Evolutionary conservation across 1,140 invertebrate species (phyloP), one percentile per base, ranked within the genome.

Genomic region (Rhopalosiphum maidis): DNA sequence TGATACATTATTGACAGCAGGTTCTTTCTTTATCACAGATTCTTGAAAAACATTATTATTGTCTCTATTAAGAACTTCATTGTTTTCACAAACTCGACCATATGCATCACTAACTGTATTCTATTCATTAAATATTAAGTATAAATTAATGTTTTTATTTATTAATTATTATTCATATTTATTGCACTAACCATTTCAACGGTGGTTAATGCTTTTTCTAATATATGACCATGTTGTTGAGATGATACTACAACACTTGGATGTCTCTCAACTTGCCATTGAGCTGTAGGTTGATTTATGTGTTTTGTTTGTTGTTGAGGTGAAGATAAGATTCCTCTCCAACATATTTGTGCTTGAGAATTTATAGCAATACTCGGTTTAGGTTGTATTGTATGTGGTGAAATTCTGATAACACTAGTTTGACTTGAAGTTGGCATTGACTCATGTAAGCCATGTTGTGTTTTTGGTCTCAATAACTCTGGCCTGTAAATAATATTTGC

Each of bases 361-460:
- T 93, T 93, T 5, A 94, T 51, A 43, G 94, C 82, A 94, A 94
- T 94, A 55, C 94, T 94, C 23, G 82, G 41, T 93, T 90, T 89
- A n/a, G 93, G 93, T 89, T 94, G 94, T 48, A 95, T 95, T 94
- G 96, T 97, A 55, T 92, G 93, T 15, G 97, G 97, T 9, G 97
- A 98, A 94, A 98, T 97, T 95, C 97, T 95, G 94, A 98, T 98
- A 2, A 98, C 97, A 95, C 97, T 98, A 8, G 97, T 97, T 48
- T 96, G 96, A 55, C 91, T 93, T 83, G 82, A 93, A 30, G 35
- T 85, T n/a, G 91, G 82, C 77, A 93, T 85, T 43, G 91, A 86
- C n/a, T 93, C 91, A 22, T 93, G 82, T 54, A 93, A 86, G 18
- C 48, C 48, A 93, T 93, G 91, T 86, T 93, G 91, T 30, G 82